Conservation (phyloP, 2,113 vertebrate species). For the Atlantisia rogersi region DNA sequence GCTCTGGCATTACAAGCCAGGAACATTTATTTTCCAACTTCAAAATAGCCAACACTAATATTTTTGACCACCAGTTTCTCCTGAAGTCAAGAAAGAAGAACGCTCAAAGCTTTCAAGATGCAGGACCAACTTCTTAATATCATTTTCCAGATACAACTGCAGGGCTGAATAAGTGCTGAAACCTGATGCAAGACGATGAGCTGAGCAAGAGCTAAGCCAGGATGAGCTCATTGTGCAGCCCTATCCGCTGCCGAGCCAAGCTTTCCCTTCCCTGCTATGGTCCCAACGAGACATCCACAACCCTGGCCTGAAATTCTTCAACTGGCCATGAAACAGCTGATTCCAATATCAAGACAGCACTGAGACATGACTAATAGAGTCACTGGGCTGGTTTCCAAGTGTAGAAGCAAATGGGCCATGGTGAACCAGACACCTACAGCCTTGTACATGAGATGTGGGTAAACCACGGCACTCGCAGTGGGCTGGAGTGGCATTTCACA, state of each 20-base stretch:
- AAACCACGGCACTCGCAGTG: fast-evolving
- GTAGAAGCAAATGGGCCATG: neutral
- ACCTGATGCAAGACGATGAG: neutral
- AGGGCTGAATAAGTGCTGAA: neutral
- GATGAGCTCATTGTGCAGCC: neutral
- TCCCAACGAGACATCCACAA: neutral
- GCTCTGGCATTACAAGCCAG: neutral
- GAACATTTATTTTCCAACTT: neutral
- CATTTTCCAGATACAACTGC: neutral
- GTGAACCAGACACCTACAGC: neutral
- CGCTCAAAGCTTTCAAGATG: neutral
- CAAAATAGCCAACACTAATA: neutral
- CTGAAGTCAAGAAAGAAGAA: neutral
- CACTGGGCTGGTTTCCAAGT: neutral
- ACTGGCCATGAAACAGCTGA: neutral
- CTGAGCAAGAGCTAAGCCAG: neutral
- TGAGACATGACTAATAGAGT: neutral
- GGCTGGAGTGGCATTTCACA: neutral
- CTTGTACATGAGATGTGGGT: neutral
- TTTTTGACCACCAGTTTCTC: neutral
- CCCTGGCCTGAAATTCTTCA: neutral
- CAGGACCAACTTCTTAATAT: neutral
- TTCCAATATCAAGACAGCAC: neutral
- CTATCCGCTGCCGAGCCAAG: fast-evolving
- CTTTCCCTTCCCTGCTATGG: neutral